Conservation (phyloP, 2,888 invertebrate genomes). For the Griposia aprilina region DNA sequence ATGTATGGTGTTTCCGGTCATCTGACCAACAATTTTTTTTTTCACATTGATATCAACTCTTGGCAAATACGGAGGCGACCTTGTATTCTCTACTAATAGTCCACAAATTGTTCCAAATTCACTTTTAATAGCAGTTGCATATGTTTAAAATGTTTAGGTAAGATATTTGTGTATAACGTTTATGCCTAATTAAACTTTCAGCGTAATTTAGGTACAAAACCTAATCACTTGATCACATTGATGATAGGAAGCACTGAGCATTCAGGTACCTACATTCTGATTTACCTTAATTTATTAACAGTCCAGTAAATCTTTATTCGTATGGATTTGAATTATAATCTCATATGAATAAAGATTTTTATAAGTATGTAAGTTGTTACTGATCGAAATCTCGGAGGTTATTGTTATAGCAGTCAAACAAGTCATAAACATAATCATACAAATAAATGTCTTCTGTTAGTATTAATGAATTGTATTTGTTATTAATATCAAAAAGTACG, state of each 20-base stretch:
- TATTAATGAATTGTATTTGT: neutral
- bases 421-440: neutral
- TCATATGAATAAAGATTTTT: conserved; percentile 1
- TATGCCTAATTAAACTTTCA: conserved; percentile 9
- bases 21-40: conserved; percentile 9
- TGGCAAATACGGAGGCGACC: neutral
- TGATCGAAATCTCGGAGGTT: neutral
- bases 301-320: too few species aligned
- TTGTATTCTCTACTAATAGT: neutral
- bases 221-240: neutral
- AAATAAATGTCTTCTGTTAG: too few species aligned
- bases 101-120: conserved; percentile 9
- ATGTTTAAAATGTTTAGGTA: neutral
- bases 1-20: neutral
- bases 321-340: neutral
- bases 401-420: neutral
- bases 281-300: neutral
- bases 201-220: neutral
- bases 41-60: neutral
- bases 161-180: neutral
- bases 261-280: neutral
- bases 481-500: neutral
- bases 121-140: conserved; percentile 24
- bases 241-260: neutral
- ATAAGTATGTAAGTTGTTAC: too few species aligned